phyloP scores from a whole-genome alignment of 2,888 invertebrate genomes.

The Allacma fusca region DNA sequence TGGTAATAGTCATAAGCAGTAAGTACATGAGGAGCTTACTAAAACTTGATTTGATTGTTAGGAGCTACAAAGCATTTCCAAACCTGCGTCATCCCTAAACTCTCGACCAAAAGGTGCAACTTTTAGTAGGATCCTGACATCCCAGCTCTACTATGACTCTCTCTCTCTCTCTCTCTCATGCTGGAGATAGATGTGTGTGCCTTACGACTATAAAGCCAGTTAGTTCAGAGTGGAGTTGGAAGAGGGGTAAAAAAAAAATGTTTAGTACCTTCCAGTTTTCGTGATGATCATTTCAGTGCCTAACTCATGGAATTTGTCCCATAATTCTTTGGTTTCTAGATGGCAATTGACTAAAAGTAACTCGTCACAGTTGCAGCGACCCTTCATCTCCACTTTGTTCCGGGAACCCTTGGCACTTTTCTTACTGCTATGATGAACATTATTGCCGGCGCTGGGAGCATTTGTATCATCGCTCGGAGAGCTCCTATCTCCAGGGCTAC shows the following conservation, averaged over 20 bases:
- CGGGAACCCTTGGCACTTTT: constrained; percentile 48
- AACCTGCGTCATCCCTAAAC: background rate
- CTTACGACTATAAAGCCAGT: no score
- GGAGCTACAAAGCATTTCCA: background rate
- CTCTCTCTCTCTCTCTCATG: no score
- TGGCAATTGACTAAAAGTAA: constrained; percentile 74
- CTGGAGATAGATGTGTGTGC: no score
- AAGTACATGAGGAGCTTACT: constrained; percentile 7
- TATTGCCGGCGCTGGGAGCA: constrained; percentile 40
- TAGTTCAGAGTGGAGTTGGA: background rate
- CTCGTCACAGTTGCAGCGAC: constrained; percentile 74
- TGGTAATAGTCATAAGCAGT: constrained; percentile 1
- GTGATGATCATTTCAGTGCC: constrained; percentile 88
- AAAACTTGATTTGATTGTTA: background rate
- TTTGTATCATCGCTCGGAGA: constrained; percentile 49
- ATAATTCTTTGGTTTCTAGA: constrained; percentile 81
- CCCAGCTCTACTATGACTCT: no score
- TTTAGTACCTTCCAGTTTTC: constrained; percentile 78
- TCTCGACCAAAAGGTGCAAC: no score
- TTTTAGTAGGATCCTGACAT: no score
- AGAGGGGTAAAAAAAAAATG: constrained; percentile 25
- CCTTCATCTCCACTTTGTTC: constrained; percentile 64
- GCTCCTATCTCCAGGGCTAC: constrained; percentile 57
- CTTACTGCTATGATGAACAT: constrained; percentile 42
- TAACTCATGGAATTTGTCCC: constrained; percentile 81